Evolutionary conservation across 2,113 vertebrate genomes (phyloP), one percentile per base, ranked within the genome.

Genomic region (Etheostoma spectabile): DNA sequence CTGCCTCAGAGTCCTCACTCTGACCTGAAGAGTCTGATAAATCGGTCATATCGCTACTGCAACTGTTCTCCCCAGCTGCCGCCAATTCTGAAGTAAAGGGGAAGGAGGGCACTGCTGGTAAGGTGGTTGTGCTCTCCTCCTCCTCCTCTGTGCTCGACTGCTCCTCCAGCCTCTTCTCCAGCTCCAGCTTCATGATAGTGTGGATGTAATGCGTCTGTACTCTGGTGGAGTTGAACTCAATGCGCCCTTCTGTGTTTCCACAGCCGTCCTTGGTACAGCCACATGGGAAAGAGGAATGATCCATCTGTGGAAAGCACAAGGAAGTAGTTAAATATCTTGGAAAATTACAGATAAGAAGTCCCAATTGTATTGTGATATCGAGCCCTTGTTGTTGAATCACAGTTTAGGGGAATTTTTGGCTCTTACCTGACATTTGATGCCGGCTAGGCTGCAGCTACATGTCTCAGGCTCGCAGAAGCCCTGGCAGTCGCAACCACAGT

Each of bases 131-230:
- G 77, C 93, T 95, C 19, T 79, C 91, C 6, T 88, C 69, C n/a
- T 86, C 89, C 35, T 94, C 93, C 56, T 91, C 91, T 1, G 92
- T 75, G 48, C 93, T 75, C 0, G 91, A 89, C 85, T 93, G 93
- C 93, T 96, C 95, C 83, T 95, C 95, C 74, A 95, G 89, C 18
- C 93, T 92, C 85, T 95, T 95, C 91, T 99, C 98, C 89, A 99
- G 93, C 93, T 98, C 97, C 92, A 99, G 94, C 86, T 97, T 98
- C 95, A 98, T 98, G 90, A 99, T 95, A 1, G 98, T 99, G 92
- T 99, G 98, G 84, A 98, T 96, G 92, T 97, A 97, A 74, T 99
- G 98, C 0, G 97, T 99, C 90, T 98, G 98, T 38, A 99, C 98
- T 0, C 98, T 93, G 6, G 95, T 95, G 82, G 97, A 97, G 92